Percentiles rank a stretch among this genome's conserved stretches.
phyloP scores from a whole-genome alignment of 1,140 invertebrate species.

The Oreohelix idahoensis region DNA sequence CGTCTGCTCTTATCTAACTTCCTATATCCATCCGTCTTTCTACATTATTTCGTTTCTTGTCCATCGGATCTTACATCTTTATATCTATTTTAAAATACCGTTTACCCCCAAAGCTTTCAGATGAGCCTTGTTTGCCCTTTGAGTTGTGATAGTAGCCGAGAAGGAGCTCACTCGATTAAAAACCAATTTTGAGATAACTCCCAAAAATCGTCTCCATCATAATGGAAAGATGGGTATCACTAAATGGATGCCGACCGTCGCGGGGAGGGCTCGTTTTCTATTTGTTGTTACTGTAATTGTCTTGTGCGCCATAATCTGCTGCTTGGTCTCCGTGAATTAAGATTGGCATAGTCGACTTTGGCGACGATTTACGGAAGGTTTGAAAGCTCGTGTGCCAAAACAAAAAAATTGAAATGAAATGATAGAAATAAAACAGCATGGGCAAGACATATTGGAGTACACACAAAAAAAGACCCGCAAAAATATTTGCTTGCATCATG shows the following conservation, averaged over 20 bases:
- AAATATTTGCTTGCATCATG: too few relatives aligned
- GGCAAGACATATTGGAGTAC: too few relatives aligned
- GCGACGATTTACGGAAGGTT: not conserved
- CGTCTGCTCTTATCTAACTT: not conserved
- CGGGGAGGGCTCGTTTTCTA: not conserved
- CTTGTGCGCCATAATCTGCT: not conserved
- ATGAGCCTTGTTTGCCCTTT: not conserved
- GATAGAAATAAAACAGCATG: not conserved
- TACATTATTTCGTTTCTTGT: not conserved
- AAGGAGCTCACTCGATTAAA: slow-evolving; percentile 21
- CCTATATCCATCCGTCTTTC: not conserved
- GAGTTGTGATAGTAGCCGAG: not conserved
- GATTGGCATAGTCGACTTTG: not conserved
- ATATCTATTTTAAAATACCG: not conserved
- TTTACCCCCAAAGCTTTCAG: not conserved
- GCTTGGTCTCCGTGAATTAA: slow-evolving; percentile 7
- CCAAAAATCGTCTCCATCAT: not conserved
- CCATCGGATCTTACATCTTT: not conserved
- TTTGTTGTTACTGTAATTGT: slow-evolving; percentile 11
- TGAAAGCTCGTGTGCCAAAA: not conserved
- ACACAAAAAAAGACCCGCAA: too few relatives aligned
- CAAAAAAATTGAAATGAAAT: too few relatives aligned
- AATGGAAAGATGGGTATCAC: slow-evolving; percentile 28
- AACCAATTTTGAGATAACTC: slow-evolving; percentile 24
- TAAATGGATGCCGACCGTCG: not conserved